Conservation (phyloP, 1,140 invertebrate species). For the Drosophila bocqueti region DNA sequence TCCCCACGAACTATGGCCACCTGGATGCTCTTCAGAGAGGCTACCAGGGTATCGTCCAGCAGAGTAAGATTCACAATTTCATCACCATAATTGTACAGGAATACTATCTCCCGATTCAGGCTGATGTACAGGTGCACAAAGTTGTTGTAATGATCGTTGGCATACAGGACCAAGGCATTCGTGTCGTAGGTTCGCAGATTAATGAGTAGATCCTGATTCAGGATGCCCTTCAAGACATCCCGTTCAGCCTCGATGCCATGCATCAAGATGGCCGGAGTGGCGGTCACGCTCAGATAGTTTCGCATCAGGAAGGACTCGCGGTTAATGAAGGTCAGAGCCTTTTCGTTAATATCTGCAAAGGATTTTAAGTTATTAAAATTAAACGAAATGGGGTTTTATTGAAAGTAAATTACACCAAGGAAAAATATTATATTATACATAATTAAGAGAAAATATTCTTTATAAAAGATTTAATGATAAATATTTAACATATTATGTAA, state of each 20-base stretch:
- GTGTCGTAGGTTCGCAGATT: slow-evolving; percentile 95
- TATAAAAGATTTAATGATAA: no score
- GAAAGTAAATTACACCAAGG: background rate
- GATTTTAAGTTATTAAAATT: background rate
- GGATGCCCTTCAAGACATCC: slow-evolving; percentile 89
- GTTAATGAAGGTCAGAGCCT: slow-evolving; percentile 95
- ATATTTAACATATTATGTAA: background rate
- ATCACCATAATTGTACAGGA: slow-evolving; percentile 93
- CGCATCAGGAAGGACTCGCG: slow-evolving; percentile 91
- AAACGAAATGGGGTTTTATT: background rate
- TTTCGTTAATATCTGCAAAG: slow-evolving; percentile 93
- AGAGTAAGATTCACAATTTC: slow-evolving; percentile 93
- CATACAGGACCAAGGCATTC: slow-evolving; percentile 93
- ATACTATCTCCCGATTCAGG: slow-evolving; percentile 90
- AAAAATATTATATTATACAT: background rate
- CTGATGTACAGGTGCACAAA: slow-evolving; percentile 96
- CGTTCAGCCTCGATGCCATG: slow-evolving; percentile 88
- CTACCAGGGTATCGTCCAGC: slow-evolving; percentile 89
- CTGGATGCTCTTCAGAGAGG: slow-evolving; percentile 93
- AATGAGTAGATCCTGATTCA: slow-evolving; percentile 92
- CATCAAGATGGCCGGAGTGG: slow-evolving; percentile 72
- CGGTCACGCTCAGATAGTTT: slow-evolving; percentile 88
- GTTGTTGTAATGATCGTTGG: slow-evolving; percentile 97
- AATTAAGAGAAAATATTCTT: background rate
- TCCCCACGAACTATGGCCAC: slow-evolving; percentile 91